Conservation (phyloP, 1,140 invertebrate species). For the Drosophila tropicalis region DNA sequence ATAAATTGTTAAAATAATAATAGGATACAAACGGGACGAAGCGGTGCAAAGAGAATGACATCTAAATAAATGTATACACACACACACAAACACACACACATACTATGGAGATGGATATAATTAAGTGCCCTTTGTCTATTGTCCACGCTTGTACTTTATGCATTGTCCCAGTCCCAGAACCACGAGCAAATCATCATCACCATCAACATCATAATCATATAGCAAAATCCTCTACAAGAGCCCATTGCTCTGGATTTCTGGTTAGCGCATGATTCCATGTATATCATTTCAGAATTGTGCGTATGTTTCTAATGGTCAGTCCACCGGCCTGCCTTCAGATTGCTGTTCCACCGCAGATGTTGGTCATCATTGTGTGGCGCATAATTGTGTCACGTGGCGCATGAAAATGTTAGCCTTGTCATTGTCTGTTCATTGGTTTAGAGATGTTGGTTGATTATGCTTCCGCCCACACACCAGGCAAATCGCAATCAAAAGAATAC, state of each 20-base stretch:
- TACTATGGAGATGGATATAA: conserved; percentile 40
- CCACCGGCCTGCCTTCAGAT: conserved; percentile 5
- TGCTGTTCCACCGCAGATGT: conserved; percentile 16
- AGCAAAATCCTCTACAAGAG: conserved; percentile 46
- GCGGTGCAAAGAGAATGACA: conserved; percentile 38
- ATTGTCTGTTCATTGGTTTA: conserved; percentile 34
- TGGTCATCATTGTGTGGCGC: conserved; percentile 33
- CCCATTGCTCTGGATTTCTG: conserved; percentile 5
- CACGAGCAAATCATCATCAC: conserved; percentile 24
- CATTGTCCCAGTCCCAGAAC: conserved; percentile 37
- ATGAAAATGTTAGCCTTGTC: conserved; percentile 45
- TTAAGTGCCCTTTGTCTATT: conserved; percentile 44
- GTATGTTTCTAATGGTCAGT: conserved; percentile 43
- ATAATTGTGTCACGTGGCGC: conserved; percentile 58
- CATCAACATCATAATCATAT: conserved; percentile 50
- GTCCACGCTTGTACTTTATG: conserved; percentile 33
- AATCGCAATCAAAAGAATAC: background rate
- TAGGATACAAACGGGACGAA: conserved; percentile 28
- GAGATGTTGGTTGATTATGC: background rate
- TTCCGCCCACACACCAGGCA: background rate
- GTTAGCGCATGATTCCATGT: background rate
- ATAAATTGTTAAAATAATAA: conserved; percentile 82
- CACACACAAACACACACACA: background rate
- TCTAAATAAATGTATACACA: conserved; percentile 33
- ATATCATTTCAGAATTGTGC: conserved; percentile 28